phyloP scores from a whole-genome alignment of 1,140 invertebrate species.

The Papilio aristodemus region DNA sequence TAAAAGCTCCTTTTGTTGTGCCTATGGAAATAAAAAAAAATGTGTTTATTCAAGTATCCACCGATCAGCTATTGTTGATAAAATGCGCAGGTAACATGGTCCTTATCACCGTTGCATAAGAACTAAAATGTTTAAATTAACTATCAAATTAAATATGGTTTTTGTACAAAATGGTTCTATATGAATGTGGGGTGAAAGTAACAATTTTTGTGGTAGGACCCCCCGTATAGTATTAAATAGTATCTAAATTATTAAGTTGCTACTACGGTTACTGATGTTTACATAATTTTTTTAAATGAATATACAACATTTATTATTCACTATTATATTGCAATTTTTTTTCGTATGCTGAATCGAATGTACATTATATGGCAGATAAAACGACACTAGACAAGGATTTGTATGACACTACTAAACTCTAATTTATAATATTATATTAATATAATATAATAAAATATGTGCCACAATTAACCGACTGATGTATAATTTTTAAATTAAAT shows the following conservation, averaged over 20 bases:
- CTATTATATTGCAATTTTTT: too few relatives aligned
- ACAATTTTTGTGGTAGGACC: slow-evolving; percentile 49
- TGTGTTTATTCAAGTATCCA: slow-evolving; percentile 55
- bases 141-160: slow-evolving; percentile 4
- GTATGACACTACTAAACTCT: too few relatives aligned
- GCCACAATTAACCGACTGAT: too few relatives aligned
- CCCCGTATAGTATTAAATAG: slow-evolving; percentile 40
- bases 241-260: not conserved
- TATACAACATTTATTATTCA: not conserved
- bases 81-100: slow-evolving; percentile 19
- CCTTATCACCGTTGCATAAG: slow-evolving; percentile 35
- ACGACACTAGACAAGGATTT: too few relatives aligned
- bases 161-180: slow-evolving; percentile 49
- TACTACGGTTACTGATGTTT: not conserved
- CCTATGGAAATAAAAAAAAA: slow-evolving; percentile 62
- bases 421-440: too few relatives aligned
- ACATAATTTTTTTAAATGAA: not conserved
- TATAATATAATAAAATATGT: too few relatives aligned
- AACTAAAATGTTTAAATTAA: slow-evolving; percentile 23
- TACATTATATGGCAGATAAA: too few relatives aligned
- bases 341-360: too few relatives aligned
- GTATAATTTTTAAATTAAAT: too few relatives aligned
- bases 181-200: slow-evolving; percentile 50
- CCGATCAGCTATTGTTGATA: slow-evolving; percentile 32
- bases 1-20: slow-evolving; percentile 68